Conservation (phyloP, 1,140 invertebrate genomes). For the Megalopta genalis region DNA sequence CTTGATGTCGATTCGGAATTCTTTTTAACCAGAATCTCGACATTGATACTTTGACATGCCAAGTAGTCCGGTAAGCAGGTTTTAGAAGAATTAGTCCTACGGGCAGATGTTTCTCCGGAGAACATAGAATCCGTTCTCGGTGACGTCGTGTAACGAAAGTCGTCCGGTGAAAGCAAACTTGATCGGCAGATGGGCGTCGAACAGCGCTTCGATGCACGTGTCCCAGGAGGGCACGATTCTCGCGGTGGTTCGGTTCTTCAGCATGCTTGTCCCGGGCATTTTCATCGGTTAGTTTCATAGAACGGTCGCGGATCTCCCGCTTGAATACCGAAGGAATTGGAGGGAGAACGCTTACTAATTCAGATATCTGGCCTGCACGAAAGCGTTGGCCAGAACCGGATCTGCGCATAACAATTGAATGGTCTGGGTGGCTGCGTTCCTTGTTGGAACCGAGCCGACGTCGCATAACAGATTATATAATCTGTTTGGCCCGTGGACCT, state of each 20-base stretch:
- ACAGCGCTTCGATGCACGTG: constrained; percentile 79
- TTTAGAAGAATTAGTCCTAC: constrained; percentile 54
- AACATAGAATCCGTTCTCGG: constrained; percentile 76
- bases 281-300: neutral
- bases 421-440: constrained; percentile 58
- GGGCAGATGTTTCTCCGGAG: constrained; percentile 65
- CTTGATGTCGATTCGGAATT: too few species aligned
- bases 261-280: constrained; percentile 74
- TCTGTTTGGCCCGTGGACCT: constrained; percentile 39
- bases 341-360: constrained; percentile 59
- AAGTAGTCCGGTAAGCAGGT: neutral
- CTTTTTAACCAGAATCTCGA: too few species aligned
- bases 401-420: constrained; percentile 65
- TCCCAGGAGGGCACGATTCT: constrained; percentile 80
- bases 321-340: neutral
- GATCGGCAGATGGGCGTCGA: constrained; percentile 79
- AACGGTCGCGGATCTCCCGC: neutral
- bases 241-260: constrained; percentile 77
- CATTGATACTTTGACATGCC: too few species aligned
- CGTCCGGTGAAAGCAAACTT: constrained; percentile 81
- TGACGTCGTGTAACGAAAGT: constrained; percentile 80
- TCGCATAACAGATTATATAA: constrained; percentile 59
- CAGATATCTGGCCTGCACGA: constrained; percentile 66
- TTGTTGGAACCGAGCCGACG: constrained; percentile 57
- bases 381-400: constrained; percentile 53